These are phyloP conservation scores for Macrobrachium nipponense DNA, from an alignment of 1,140 invertebrate species.

Conservation along the genomic window DNA sequence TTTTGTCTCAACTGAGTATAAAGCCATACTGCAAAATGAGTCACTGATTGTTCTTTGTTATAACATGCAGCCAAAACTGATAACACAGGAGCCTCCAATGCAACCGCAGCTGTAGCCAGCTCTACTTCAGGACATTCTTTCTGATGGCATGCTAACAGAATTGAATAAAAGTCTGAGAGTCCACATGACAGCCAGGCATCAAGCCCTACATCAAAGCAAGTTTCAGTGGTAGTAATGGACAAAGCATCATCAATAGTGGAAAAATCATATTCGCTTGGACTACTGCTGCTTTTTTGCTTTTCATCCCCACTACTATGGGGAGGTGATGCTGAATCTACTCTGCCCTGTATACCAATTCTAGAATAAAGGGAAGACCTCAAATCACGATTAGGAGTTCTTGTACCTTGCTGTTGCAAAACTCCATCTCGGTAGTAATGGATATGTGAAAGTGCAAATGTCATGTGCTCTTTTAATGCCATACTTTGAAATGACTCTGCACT, in stretches of 20 bases:
- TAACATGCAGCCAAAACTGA: slow-evolving; percentile 42
- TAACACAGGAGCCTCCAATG: slow-evolving; percentile 31
- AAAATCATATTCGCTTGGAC: slow-evolving; percentile 41
- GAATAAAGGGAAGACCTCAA: slow-evolving; percentile 41
- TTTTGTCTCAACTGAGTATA: slow-evolving; percentile 40
- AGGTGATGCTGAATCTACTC: slow-evolving; percentile 35
- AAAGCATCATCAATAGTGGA: slow-evolving; percentile 44
- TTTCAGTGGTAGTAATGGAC: slow-evolving; percentile 46
- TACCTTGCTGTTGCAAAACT: slow-evolving; percentile 13
- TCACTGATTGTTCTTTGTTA: slow-evolving; percentile 2
- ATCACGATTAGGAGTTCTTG: neutral
- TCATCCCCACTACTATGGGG: slow-evolving; percentile 48
- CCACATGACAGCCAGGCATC: slow-evolving; percentile 36
- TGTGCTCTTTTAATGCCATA: slow-evolving; percentile 32
- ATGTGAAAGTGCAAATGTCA: slow-evolving; percentile 41
- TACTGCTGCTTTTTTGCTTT: slow-evolving; percentile 20
- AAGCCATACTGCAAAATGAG: slow-evolving; percentile 33
- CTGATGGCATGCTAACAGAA: slow-evolving; percentile 36
- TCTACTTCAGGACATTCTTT: slow-evolving; percentile 26
- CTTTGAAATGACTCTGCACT: slow-evolving; percentile 38
- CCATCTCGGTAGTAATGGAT: slow-evolving; percentile 40
- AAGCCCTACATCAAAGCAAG: slow-evolving; percentile 32
- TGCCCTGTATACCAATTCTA: slow-evolving; percentile 42
- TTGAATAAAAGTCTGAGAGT: slow-evolving; percentile 39
- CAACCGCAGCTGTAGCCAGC: slow-evolving; percentile 27